Evolutionary conservation across 2,113 vertebrate genomes (phyloP).

Genomic region (Natator depressus): DNA sequence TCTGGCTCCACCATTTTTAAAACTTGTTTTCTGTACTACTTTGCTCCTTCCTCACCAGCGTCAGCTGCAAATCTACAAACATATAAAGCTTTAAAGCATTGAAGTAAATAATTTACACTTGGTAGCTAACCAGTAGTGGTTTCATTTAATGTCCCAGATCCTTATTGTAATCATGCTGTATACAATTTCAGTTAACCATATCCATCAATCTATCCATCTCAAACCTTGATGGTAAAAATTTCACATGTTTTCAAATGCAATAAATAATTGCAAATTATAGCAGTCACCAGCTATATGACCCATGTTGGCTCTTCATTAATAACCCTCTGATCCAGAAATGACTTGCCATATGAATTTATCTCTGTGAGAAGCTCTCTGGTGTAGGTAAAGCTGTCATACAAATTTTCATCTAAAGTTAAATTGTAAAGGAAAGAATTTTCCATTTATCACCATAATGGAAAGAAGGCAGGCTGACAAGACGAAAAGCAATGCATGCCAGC

Average conservation of each 20-base stretch:
- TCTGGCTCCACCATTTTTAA: neutral
- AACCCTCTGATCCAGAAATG: slow-evolving; percentile 36
- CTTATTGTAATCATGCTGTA: slow-evolving; percentile 60
- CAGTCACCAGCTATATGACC: slow-evolving; percentile 58
- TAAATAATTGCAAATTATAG: slow-evolving; percentile 72
- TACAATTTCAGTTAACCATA: slow-evolving; percentile 60
- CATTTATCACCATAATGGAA: neutral
- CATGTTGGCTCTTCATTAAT: slow-evolving; percentile 37
- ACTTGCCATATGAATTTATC: slow-evolving; percentile 22
- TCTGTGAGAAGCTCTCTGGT: slow-evolving; percentile 3
- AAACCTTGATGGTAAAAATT: slow-evolving; percentile 18
- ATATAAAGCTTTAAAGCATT: slow-evolving; percentile 9
- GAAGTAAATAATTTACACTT: slow-evolving; percentile 59
- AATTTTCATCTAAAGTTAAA: neutral
- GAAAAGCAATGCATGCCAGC: neutral
- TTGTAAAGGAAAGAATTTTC: neutral
- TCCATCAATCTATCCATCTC: slow-evolving; percentile 55
- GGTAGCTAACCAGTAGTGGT: slow-evolving; percentile 48
- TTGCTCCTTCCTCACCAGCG: neutral
- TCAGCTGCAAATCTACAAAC: neutral
- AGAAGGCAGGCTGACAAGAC: neutral
- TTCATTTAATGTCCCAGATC: slow-evolving; percentile 65
- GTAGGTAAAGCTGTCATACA: neutral
- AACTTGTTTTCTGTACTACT: neutral
- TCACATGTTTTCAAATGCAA: neutral